phyloP scores from a whole-genome alignment of 2,113 vertebrate genomes.

The Tachysurus fulvidraco region DNA sequence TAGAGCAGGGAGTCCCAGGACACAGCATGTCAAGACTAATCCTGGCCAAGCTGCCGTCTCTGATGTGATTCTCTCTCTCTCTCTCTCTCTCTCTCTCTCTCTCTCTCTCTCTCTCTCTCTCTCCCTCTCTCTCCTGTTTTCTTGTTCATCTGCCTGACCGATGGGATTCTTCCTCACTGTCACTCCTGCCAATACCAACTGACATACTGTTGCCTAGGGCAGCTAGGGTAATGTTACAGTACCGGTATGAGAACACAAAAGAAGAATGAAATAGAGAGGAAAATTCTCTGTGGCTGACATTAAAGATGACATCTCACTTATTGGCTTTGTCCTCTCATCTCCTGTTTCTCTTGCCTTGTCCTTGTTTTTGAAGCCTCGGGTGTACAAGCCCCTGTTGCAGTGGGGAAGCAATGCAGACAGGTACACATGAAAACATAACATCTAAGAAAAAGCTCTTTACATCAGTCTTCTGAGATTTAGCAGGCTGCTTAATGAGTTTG shows the following conservation, averaged over 20 bases:
- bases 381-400: conserved; percentile 35
- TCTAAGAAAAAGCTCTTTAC: conserved; percentile 51
- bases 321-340: conserved; percentile 64
- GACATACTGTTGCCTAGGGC: conserved; percentile 69
- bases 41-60: conserved; percentile 35
- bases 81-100: conserved; percentile 11
- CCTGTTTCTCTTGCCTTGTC: conserved; percentile 50
- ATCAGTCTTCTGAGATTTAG: conserved; percentile 55
- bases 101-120: background rate
- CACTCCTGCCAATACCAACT: conserved; percentile 63
- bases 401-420: conserved; percentile 25
- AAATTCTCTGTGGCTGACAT: conserved; percentile 65
- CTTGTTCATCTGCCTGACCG: conserved; percentile 34
- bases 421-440: background rate
- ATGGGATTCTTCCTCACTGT: conserved; percentile 61
- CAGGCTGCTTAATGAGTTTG: conserved; percentile 51
- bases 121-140: conserved; percentile 2
- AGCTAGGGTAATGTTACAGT: conserved; percentile 66
- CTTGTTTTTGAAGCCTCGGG: conserved; percentile 53
- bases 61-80: conserved; percentile 42
- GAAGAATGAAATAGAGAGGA: conserved; percentile 29
- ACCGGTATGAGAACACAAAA: conserved; percentile 38
- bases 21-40: conserved; percentile 51
- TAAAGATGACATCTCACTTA: conserved; percentile 71
- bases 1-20: conserved; percentile 39